These are phyloP conservation scores for Therioaphis trifolii DNA, from an alignment of 2,888 invertebrate genomes.

Conservation along the genomic window DNA sequence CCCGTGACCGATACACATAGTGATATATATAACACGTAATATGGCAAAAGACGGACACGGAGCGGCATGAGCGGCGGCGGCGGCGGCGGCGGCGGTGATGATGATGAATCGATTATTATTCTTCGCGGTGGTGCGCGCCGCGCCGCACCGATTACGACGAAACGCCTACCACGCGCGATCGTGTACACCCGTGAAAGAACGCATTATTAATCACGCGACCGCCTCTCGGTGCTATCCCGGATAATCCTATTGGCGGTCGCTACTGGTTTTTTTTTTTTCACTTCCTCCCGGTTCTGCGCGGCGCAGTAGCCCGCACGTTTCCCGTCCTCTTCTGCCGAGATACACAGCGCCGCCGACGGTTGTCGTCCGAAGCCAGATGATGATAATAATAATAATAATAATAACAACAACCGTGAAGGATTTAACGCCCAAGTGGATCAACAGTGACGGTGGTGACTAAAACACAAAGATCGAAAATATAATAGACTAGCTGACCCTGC, in stretches of 20 bases:
- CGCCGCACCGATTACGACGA: not conserved
- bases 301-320: not conserved
- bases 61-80: no score
- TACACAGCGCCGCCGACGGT: not conserved
- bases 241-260: slow-evolving; percentile 62
- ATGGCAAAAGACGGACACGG: no score
- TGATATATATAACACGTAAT: no score
- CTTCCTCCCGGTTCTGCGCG: not conserved
- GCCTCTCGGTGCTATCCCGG: slow-evolving; percentile 46
- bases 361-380: no score
- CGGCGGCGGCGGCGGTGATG: not conserved
- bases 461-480: no score
- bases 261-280: slow-evolving; percentile 53
- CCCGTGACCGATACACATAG: no score
- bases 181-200: not conserved
- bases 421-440: no score
- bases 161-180: not conserved
- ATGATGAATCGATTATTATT: slow-evolving; percentile 12
- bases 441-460: no score
- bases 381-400: no score
- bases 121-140: not conserved
- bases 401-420: no score
- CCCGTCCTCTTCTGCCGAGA: not conserved
- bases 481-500: no score
- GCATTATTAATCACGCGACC: slow-evolving; percentile 59